Evolutionary conservation across 2,888 invertebrate species (phyloP).

Genomic region (Drosophila subquinaria): DNA sequence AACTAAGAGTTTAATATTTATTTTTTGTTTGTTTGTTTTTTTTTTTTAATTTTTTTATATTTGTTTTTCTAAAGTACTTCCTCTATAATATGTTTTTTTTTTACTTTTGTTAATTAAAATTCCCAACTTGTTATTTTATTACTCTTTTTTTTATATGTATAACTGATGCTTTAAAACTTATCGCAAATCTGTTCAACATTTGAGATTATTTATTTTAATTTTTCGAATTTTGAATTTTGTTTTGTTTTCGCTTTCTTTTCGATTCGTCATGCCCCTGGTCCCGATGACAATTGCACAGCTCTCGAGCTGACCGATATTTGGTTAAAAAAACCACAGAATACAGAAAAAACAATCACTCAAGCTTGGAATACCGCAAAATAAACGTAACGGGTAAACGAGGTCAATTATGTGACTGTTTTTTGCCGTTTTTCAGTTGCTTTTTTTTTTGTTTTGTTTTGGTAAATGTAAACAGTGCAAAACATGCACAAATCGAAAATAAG

Average conservation of each 20-base stretch:
- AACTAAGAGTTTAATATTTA: too few species aligned
- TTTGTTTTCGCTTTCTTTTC: slow-evolving; percentile 59
- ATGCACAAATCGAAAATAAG: slow-evolving; percentile 35
- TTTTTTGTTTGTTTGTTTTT: too few species aligned
- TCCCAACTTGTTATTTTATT: too few species aligned
- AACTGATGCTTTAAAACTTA: slow-evolving; percentile 19
- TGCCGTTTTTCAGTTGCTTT: neutral
- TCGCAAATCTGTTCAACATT: slow-evolving; percentile 22
- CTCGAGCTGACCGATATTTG: slow-evolving; percentile 56
- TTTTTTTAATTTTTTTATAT: too few species aligned
- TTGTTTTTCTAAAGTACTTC: too few species aligned
- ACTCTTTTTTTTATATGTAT: too few species aligned
- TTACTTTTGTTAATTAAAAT: too few species aligned
- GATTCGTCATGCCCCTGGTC: slow-evolving; percentile 59
- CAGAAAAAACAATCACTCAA: slow-evolving; percentile 34
- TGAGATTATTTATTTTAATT: slow-evolving; percentile 58
- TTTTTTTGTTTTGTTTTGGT: slow-evolving; percentile 35
- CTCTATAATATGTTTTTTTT: too few species aligned
- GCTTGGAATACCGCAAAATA: slow-evolving; percentile 44
- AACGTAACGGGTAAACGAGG: slow-evolving; percentile 58
- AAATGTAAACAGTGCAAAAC: slow-evolving; percentile 52
- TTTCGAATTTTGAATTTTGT: neutral
- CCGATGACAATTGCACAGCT: slow-evolving; percentile 64
- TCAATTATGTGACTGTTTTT: slow-evolving; percentile 64
- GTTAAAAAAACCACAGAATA: slow-evolving; percentile 28